Conservation (phyloP, 2,888 invertebrate genomes). For the Polyommatus icarus region DNA sequence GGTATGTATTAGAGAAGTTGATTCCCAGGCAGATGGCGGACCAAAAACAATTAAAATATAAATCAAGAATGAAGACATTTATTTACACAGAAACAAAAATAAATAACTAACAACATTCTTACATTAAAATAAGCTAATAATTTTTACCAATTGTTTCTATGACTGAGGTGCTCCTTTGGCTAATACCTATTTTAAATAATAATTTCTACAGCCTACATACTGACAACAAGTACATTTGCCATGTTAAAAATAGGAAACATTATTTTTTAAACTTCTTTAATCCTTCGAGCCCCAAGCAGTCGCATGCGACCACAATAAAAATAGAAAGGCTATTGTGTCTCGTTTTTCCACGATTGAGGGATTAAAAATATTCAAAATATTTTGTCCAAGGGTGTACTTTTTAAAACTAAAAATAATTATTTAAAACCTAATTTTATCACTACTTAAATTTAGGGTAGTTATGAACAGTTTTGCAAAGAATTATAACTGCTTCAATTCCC, state of each 20-base stretch:
- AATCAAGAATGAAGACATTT: background rate
- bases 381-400: background rate
- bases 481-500: no score
- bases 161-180: conserved; percentile 3
- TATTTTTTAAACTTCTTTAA: background rate
- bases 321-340: no score
- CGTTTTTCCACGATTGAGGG: no score
- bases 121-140: background rate
- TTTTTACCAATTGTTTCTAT: background rate
- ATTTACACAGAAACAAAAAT: conserved; percentile 13
- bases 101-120: conserved; percentile 8
- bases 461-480: no score
- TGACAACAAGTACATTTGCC: background rate
- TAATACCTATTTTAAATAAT: background rate
- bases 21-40: no score
- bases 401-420: background rate
- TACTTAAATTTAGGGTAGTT: no score
- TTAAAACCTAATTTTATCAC: background rate
- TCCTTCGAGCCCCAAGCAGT: no score
- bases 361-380: no score
- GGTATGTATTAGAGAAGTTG: no score
- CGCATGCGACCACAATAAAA: no score
- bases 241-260: background rate
- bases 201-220: background rate
- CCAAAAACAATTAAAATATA: background rate